These are phyloP conservation scores for Alectura lathami DNA, from an alignment of 2,113 vertebrate genomes.

Conservation along the genomic window DNA sequence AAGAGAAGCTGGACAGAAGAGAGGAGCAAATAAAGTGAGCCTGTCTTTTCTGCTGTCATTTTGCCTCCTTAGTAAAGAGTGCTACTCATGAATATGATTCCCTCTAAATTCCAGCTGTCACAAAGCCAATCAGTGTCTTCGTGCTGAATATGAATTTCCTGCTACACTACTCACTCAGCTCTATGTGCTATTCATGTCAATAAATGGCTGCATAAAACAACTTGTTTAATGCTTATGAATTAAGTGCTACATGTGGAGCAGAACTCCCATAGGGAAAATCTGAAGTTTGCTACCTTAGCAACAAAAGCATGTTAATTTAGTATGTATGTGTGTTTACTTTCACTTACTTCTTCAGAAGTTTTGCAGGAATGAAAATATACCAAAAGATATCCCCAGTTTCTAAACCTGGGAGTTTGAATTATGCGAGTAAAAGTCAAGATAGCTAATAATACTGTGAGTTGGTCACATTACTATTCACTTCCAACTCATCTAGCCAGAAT, in stretches of 20 bases:
- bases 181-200: not conserved
- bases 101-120: constrained; percentile 20
- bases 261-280: not conserved
- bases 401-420: not conserved
- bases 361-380: not conserved
- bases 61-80: not conserved
- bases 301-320: constrained; percentile 36
- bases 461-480: not conserved
- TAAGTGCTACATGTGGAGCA: not conserved
- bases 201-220: constrained; percentile 17
- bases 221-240: constrained; percentile 17
- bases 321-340: not conserved
- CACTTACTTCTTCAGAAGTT: constrained; percentile 1
- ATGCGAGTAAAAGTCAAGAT: not conserved
- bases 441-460: not conserved
- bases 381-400: not conserved
- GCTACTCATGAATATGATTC: not conserved
- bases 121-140: accelerated
- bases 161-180: constrained; percentile 9
- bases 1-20: not conserved
- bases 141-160: not conserved
- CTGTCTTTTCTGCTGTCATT: not conserved
- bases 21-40: not conserved
- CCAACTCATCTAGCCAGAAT: not conserved
- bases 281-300: constrained; percentile 50